These are phyloP conservation scores for Catharus fuscescens DNA, from an alignment of 2,113 vertebrate species.

Conservation along the genomic window DNA sequence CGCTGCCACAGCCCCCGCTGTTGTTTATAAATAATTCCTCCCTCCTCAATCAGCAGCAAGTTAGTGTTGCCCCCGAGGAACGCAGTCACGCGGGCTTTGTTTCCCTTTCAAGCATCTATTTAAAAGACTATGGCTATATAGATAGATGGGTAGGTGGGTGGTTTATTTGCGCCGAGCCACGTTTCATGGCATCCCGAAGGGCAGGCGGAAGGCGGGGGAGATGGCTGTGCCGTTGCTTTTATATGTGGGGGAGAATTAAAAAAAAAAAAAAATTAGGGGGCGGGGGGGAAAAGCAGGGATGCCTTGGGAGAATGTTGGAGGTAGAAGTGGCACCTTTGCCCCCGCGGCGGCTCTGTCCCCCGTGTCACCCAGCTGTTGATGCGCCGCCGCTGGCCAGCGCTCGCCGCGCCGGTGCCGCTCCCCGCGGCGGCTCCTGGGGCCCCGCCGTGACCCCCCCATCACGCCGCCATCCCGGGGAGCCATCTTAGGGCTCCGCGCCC, in stretches of 20 bases:
- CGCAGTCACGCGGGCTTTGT: not conserved
- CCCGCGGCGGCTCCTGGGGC: not conserved
- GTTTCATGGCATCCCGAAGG: constrained; percentile 34
- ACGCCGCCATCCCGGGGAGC: constrained; percentile 37
- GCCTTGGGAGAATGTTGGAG: not conserved
- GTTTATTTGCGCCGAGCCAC: not conserved
- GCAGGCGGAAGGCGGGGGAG: constrained; percentile 6
- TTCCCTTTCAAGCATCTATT: not conserved
- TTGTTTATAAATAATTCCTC: not conserved
- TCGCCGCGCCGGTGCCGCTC: not conserved
- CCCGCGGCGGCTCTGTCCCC: not conserved
- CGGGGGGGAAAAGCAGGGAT: not conserved
- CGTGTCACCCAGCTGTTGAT: constrained; percentile 4
- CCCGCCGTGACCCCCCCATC: not conserved
- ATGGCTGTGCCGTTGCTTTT: not conserved
- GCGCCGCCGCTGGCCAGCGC: constrained; percentile 6
- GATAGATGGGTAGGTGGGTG: not conserved
- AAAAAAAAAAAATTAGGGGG: not conserved
- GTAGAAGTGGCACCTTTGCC: not conserved
- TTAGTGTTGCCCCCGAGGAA: not conserved
- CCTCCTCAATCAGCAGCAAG: not conserved
- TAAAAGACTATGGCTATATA: not conserved
- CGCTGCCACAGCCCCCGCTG: not conserved
- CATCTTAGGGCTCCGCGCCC: constrained; percentile 36
- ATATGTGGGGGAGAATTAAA: not conserved